Evolutionary conservation across 53 echinoderm and acorn worm species (phyloP).

Genomic region (Crossaster papposus): DNA sequence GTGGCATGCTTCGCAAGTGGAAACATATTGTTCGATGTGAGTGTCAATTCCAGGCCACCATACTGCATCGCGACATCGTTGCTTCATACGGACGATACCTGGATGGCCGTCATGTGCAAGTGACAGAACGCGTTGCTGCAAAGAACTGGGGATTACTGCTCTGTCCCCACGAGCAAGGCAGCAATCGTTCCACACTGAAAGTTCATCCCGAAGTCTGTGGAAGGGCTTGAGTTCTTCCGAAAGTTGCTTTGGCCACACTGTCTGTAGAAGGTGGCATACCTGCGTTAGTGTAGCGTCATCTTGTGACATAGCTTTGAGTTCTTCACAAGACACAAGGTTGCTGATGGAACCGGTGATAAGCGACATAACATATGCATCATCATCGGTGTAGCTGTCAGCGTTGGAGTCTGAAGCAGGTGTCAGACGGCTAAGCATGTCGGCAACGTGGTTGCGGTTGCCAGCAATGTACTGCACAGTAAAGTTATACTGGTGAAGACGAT

Average conservation of each 20-base stretch:
- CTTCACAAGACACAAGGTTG: conserved; percentile 33
- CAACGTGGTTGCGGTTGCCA: conserved; percentile 60
- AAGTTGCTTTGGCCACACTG: neutral
- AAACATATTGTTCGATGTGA: conserved; percentile 32
- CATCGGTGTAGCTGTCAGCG: neutral
- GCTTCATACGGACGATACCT: conserved; percentile 49
- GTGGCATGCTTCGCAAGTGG: too few relatives aligned
- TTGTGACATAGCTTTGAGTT: conserved; percentile 33
- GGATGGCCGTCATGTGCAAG: conserved; percentile 51
- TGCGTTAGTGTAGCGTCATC: conserved; percentile 9
- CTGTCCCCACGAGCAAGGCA: conserved; percentile 42
- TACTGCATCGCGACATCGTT: conserved; percentile 49
- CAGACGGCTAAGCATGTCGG: conserved; percentile 60
- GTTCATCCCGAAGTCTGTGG: conserved; percentile 53
- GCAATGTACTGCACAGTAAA: conserved; percentile 64
- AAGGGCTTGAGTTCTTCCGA: too few relatives aligned
- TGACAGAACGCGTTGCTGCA: conserved; percentile 28
- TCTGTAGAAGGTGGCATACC: conserved; percentile 33
- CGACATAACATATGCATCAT: neutral
- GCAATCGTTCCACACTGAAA: conserved; percentile 51
- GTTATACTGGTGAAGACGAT: conserved; percentile 58
- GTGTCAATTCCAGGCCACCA: conserved; percentile 54
- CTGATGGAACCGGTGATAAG: conserved; percentile 25
- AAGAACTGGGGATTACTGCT: conserved; percentile 32
- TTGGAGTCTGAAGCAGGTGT: conserved; percentile 6